phyloP scores from a whole-genome alignment of 2,797 vertebrate species.

The Ispidina lecontei region DNA sequence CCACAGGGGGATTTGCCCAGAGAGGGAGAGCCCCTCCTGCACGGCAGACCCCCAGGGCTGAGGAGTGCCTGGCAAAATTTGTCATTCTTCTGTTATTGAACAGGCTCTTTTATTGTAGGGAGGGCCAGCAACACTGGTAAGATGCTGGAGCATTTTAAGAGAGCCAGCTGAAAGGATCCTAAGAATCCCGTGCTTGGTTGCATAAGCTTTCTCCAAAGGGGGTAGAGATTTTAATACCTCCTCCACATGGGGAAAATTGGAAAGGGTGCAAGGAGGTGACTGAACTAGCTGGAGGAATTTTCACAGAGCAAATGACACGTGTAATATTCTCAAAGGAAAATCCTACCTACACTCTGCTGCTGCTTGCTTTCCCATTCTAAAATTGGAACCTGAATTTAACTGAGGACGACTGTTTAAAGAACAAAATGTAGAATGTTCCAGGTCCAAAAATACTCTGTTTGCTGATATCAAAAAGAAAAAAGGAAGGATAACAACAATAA shows the following conservation, averaged over 20 bases:
- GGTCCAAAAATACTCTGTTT: not conserved
- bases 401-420: not conserved
- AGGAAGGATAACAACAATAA: not conserved
- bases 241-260: not conserved
- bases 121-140: not conserved
- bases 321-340: not conserved
- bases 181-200: not conserved
- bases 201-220: not conserved
- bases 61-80: not conserved
- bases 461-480: not conserved
- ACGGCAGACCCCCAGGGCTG: not conserved
- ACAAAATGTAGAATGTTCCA: not conserved
- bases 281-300: not conserved
- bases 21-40: not conserved
- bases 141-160: not conserved
- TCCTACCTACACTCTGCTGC: not conserved
- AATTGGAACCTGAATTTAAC: not conserved
- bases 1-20: rapidly evolving
- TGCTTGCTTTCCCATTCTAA: not conserved
- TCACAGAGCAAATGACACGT: not conserved
- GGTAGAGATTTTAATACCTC: not conserved
- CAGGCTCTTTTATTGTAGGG: not conserved
- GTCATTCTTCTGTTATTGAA: not conserved
- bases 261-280: not conserved
- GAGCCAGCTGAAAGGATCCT: not conserved